Percentiles rank a stretch among this genome's conserved stretches.
These are phyloP conservation scores for Tortrix viridana DNA, from an alignment of 2,888 invertebrate species.

Conservation along the genomic window DNA sequence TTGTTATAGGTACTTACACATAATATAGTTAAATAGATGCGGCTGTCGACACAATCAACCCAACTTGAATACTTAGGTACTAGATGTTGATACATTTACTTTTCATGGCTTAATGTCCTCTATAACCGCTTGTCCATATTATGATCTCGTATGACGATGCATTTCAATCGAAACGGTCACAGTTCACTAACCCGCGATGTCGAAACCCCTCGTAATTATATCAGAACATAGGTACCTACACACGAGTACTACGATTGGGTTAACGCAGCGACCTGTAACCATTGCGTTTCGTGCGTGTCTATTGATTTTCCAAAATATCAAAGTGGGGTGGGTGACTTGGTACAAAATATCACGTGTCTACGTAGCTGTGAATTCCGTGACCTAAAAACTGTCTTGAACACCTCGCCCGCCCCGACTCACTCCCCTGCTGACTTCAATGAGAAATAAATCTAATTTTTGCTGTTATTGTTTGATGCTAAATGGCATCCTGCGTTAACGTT, in stretches of 20 bases:
- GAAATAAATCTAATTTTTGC: constrained; percentile 54
- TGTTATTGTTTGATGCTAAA: not conserved
- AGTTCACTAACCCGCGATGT: constrained; percentile 2
- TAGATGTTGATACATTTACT: too few species aligned
- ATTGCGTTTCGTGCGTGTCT: constrained; percentile 28
- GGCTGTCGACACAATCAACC: too few species aligned
- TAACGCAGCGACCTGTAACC: constrained; percentile 17
- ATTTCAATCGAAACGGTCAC: not conserved
- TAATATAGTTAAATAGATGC: too few species aligned
- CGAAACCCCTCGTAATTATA: constrained; percentile 17
- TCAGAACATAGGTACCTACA: not conserved
- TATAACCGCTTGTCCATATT: constrained; percentile 1
- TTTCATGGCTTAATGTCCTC: constrained; percentile 2
- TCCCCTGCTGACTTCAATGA: constrained; percentile 46
- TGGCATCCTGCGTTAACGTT: not conserved
- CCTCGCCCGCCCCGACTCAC: constrained; percentile 54
- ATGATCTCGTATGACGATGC: not conserved
- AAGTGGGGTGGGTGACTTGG: constrained; percentile 31
- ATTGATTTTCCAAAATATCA: constrained; percentile 38
- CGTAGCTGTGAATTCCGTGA: constrained; percentile 58
- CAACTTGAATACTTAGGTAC: too few species aligned
- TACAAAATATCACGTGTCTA: constrained; percentile 45
- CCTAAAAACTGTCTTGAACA: constrained; percentile 65
- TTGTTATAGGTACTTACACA: too few species aligned
- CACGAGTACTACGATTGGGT: constrained; percentile 10